These are phyloP conservation scores for Sinocyclocheilus grahami DNA, from an alignment of 2,113 vertebrate genomes.

Conservation along the genomic window DNA sequence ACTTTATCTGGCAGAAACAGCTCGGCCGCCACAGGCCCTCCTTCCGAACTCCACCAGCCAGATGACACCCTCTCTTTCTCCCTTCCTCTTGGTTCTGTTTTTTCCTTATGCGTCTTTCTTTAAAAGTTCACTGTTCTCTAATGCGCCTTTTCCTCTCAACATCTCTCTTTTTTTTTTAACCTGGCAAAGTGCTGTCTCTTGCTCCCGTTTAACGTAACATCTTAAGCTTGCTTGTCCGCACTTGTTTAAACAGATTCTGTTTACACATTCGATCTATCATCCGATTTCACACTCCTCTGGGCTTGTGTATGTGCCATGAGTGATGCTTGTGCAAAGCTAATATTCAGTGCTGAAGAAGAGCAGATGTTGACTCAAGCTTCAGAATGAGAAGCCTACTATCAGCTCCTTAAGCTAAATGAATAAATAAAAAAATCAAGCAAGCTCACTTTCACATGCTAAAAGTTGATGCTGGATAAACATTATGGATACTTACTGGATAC, in stretches of 20 bases:
- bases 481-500: not conserved
- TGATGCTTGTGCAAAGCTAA: conserved; percentile 23
- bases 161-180: conserved; percentile 41
- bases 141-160: conserved; percentile 53
- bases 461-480: not conserved
- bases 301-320: conserved; percentile 64
- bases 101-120: conserved; percentile 73
- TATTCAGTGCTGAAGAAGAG: not conserved
- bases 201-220: conserved; percentile 24
- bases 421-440: not conserved
- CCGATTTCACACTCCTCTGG: conserved; percentile 64
- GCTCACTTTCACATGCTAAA: not conserved
- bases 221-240: conserved; percentile 32
- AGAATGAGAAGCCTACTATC: not conserved
- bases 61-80: conserved; percentile 49
- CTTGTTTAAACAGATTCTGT: conserved; percentile 58
- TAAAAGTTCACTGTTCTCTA: conserved; percentile 54
- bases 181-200: conserved; percentile 27
- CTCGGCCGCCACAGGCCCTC: conserved; percentile 55
- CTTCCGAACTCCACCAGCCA: conserved; percentile 31
- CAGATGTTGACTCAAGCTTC: not conserved
- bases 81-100: conserved; percentile 60
- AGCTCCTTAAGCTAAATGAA: no score
- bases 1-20: conserved; percentile 68
- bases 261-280: conserved; percentile 61